These are phyloP conservation scores for Oscheius sp. DNA, from an alignment of 2,888 invertebrate species.

Conservation along the genomic window DNA sequence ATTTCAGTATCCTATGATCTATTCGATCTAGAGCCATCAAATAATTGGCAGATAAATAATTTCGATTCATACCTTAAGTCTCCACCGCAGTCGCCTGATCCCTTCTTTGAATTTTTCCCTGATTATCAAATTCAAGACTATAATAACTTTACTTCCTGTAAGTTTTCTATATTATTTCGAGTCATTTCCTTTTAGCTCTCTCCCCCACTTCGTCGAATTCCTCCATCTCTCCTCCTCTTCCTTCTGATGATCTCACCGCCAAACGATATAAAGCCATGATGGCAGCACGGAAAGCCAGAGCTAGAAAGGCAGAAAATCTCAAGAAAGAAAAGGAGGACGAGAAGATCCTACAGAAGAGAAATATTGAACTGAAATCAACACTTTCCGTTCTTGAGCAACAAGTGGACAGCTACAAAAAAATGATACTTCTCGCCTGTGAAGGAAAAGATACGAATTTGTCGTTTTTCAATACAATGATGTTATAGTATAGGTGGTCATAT, in stretches of 20 bases:
- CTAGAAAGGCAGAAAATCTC: not conserved
- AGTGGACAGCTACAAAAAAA: constrained; percentile 19
- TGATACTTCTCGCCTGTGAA: constrained; percentile 17
- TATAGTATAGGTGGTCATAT: too few relatives aligned
- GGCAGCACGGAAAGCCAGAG: constrained; percentile 10
- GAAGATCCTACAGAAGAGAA: not conserved
- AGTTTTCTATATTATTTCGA: not conserved
- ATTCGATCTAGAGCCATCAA: not conserved
- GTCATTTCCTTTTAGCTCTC: not conserved
- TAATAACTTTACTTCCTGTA: not conserved
- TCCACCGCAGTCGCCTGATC: not conserved
- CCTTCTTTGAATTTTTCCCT: constrained; percentile 19
- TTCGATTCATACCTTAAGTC: not conserved
- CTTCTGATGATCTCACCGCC: constrained; percentile 6
- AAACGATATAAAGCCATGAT: constrained; percentile 22
- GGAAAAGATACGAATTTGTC: not conserved
- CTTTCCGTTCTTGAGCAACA: constrained; percentile 20
- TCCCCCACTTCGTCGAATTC: not conserved
- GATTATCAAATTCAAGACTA: not conserved
- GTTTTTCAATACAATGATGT: not conserved
- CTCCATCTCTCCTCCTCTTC: constrained; percentile 1
- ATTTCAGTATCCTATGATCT: not conserved
- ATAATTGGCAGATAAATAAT: constrained; percentile 14
- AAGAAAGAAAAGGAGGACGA: constrained; percentile 1
- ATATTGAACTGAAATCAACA: constrained; percentile 20